Evolutionary conservation across 2,888 invertebrate species (phyloP), one percentile per base, ranked within the genome.

Genomic region (Linnaemya vulpina): DNA sequence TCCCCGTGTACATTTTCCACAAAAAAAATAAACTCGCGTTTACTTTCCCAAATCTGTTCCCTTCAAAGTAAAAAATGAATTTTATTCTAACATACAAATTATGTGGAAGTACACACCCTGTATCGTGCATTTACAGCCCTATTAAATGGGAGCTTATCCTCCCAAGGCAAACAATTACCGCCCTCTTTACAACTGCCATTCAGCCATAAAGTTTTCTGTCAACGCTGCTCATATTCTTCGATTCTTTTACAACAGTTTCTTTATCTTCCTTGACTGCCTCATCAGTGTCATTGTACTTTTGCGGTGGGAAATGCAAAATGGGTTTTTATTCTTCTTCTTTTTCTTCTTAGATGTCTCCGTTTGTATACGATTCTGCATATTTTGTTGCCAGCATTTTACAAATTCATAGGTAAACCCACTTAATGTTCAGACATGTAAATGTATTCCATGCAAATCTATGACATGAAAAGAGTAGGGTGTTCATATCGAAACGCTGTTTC

Each of bases 251-350:
- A 68, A 46, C 11, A 1, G 22, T 70, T 40, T 22, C 9, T 30
- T n/a, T 58, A 30, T 30, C n/a, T 30, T 30, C 38, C 8, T 70
- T 22, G 15, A 49, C n/a, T 46, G 15, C 60, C 80, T 68, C 73
- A 67, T 67, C 67, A 67, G 20, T 60, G 73, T 80, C 79, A 67
- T 80, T 78, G 70, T 78, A 68, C 53, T 38, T 53, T 55, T 60
- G 55, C 17, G 53, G 25, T 53, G 30, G 46, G 55, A 63, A 75
- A 81, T 70, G 81, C 43, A 75, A 43, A 81, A 68, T 68, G 46
- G 15, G 8, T 65, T 53, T 63, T 63, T 73, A 46, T 55, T 55
- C 43, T 73, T 55, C 60, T 65, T 53, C 53, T 63, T 73, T 55
- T 55, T 55, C 43, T 73, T 55, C 60, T 49, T 38, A 78, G 25